Evolutionary conservation across 2,797 vertebrate species (phyloP), one percentile per base, ranked within the genome.

Genomic region (Danio aesculapii): DNA sequence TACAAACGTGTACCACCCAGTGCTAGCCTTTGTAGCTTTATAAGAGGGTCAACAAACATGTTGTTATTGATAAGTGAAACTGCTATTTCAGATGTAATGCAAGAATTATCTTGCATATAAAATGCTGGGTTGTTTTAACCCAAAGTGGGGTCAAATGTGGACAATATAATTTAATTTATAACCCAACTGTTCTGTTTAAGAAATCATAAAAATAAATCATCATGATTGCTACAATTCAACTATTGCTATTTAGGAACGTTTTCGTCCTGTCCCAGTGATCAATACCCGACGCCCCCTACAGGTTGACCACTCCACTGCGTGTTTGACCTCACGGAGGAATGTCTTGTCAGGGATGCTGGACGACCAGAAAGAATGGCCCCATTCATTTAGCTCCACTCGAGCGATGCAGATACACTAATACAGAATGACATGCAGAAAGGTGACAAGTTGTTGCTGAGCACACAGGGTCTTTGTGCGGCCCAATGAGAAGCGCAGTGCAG

Each of bases 341-440:
- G 90, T 91, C 91, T 84, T 69, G 39, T 72, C 59, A 50, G 61
- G 75, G 61, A 71, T 75, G 7, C 86, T 77, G 30, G 62, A 77
- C 85, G 89, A 89, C 88, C 90, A 87, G 85, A 85, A 91, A 92
- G 88, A 94, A 93, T 92, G 88, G 84, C 77, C 81, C 86, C 88
- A 92, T 94, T 94, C 90, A 93, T 85, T 72, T 83, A 87, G 79
- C 87, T 91, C 81, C 84, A 87, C 90, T 92, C 87, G 86, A 91
- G 90, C 86, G 61, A 86, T 10, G 81, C 84, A 87, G 75, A 86
- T 87, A 85, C 90, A 84, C 89, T 91, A 92, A 93, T 90, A 82
- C 89, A 92, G 88, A 92, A 87, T 90, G 91, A 91, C 92, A 86
- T 77, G 84, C 87, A 86, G 87, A 91, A 91, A 88, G 89, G 84